Percentiles rank a stretch among this genome's conserved stretches.
Conservation (phyloP, 2,888 invertebrate species). For the Diarsia brunnea region DNA sequence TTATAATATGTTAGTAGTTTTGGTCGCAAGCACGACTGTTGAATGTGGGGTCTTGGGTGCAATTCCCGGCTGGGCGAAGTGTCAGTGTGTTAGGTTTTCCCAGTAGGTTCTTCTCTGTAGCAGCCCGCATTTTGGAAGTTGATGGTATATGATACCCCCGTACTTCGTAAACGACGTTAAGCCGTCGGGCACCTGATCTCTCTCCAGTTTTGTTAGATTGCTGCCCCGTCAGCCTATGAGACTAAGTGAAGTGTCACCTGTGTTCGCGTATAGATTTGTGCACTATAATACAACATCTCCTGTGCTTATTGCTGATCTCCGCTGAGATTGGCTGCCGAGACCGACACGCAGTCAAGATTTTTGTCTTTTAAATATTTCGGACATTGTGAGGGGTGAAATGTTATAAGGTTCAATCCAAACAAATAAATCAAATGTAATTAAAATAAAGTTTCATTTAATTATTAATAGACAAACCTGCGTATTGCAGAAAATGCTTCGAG, state of each 20-base stretch:
- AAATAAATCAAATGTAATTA: neutral
- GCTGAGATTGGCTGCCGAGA: neutral
- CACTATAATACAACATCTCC: no score
- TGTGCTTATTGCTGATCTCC: neutral
- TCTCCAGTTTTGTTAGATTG: neutral
- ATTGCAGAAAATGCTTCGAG: slow-evolving; percentile 84
- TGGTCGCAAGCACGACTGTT: neutral
- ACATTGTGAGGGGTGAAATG: neutral
- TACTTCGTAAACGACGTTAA: neutral
- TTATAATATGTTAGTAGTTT: neutral
- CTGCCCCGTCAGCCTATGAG: neutral
- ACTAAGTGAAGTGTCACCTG: neutral
- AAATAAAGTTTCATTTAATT: neutral
- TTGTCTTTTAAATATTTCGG: neutral
- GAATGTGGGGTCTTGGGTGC: neutral
- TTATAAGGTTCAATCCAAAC: neutral
- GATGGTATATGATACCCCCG: neutral
- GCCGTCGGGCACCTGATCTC: neutral
- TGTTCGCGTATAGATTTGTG: neutral
- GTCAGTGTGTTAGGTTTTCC: neutral
- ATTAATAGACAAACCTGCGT: neutral
- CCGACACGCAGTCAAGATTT: neutral
- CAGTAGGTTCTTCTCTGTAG: neutral
- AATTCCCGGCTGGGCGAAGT: neutral
- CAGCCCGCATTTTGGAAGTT: neutral